Evolutionary conservation across 2,888 invertebrate genomes (phyloP).

Genomic region (Patella caerulea): DNA sequence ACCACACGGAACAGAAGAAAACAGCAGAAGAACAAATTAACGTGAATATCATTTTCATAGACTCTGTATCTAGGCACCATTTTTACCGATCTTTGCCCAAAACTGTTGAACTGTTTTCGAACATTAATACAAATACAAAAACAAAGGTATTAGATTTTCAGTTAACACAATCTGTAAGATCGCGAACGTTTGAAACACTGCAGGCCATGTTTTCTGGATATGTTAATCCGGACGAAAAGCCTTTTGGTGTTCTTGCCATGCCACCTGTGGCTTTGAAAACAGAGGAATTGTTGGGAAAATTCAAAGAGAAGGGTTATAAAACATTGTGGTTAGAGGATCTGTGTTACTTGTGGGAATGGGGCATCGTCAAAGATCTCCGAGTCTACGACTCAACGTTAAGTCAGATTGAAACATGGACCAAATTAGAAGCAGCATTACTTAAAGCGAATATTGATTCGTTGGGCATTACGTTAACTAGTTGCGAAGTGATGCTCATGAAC

Average conservation of each 20-base stretch:
- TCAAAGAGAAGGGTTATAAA: constrained; percentile 44
- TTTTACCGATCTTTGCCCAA: constrained; percentile 55
- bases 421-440: constrained; percentile 38
- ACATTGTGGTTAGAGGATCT: constrained; percentile 61
- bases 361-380: constrained; percentile 56
- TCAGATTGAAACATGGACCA: constrained; percentile 40
- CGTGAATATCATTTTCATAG: constrained; percentile 56
- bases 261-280: constrained; percentile 45
- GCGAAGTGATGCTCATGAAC: constrained; percentile 47
- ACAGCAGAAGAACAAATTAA: constrained; percentile 33
- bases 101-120: constrained; percentile 42
- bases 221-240: constrained; percentile 47
- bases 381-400: constrained; percentile 42
- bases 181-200: constrained; percentile 58
- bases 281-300: constrained; percentile 39
- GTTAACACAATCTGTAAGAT: constrained; percentile 54
- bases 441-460: constrained; percentile 48
- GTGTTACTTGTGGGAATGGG: constrained; percentile 62
- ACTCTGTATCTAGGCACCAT: constrained; percentile 60
- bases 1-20: background rate
- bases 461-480: constrained; percentile 51
- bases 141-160: constrained; percentile 53
- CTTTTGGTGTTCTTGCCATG: constrained; percentile 50
- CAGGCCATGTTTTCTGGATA: constrained; percentile 54
- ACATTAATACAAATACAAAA: constrained; percentile 21